phyloP scores from a whole-genome alignment of 2,113 vertebrate genomes.

The Chloroceryle aenea region DNA sequence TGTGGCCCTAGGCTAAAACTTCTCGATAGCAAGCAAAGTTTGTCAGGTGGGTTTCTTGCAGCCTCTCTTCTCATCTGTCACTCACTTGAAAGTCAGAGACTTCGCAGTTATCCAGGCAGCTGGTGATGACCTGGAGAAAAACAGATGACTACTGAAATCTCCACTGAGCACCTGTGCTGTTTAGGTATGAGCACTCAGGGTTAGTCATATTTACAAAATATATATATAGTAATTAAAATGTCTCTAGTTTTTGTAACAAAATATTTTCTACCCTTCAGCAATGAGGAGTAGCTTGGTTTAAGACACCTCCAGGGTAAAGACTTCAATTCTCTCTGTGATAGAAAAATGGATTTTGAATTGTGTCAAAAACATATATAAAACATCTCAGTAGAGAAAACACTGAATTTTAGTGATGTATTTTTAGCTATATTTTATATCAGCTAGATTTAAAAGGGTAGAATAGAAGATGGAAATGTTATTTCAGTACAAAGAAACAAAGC shows the following conservation, averaged over 20 bases:
- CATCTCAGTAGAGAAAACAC: neutral
- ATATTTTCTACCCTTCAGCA: neutral
- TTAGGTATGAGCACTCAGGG: neutral
- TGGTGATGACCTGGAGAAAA: neutral
- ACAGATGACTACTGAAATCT: neutral
- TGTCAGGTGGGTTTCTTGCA: neutral
- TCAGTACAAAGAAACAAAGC: neutral
- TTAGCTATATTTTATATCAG: neutral
- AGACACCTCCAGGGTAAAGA: neutral
- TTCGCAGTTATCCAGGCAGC: neutral
- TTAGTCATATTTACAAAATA: neutral
- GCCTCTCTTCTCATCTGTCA: neutral
- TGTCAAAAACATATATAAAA: neutral
- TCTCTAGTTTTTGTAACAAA: neutral
- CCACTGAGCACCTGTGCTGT: neutral
- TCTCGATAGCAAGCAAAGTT: neutral
- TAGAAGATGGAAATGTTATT: neutral
- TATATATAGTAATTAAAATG: neutral
- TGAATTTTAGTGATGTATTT: neutral
- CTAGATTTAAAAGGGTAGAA: neutral
- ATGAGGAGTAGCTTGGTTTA: neutral
- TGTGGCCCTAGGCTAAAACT: neutral
- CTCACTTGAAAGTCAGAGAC: neutral
- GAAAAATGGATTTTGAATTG: neutral
- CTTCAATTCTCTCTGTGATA: neutral